Base-by-base conservation (phyloP, 2,888 invertebrate genomes). In the Piscicola geometra region DNA sequence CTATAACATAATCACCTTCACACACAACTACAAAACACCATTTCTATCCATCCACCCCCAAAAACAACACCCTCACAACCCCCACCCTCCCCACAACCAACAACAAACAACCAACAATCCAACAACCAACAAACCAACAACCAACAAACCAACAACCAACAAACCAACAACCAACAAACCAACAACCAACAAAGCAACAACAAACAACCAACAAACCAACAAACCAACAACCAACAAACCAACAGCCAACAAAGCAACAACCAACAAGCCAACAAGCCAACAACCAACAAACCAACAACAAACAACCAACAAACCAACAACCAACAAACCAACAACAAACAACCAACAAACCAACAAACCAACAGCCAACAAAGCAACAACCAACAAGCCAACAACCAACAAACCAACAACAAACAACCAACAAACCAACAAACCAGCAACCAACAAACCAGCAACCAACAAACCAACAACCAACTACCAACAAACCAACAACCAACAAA, bases 321-420 rank as follows among this genome's bases (percentile, higher is more conserved):
- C 64, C n/a, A 28, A 3, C n/a, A 64, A 64, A 3, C 9, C 5
- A 64, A 21, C 30, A 3, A 30, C 30, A 64, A 3, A n/a, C 64
- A 3, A 64, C 64, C 64, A 64, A 5, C 64, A n/a, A 3, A 30
- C 64, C 64, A 64, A 64, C 64, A 5, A 64, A 64, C 9, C 64
- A 3, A 64, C 64, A 28, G 9, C 5, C n/a, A 5, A 64, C 64
- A n/a, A n/a, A n/a, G n/a, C 64, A 41, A 9, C 41, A 41, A 5
- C 64, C 5, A 28, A 5, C 64, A 64, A 64, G 25, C 64, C n/a
- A 64, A 5, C 5, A 3, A 30, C 64, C 64, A 64, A 3, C 64
- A n/a, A n/a, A n/a, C 9, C 25, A n/a, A 5, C n/a, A 64, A 5
- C 64, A 64, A 70, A 1, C n/a, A 70, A 36, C 3, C 41, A 18